Evolutionary conservation across 2,113 vertebrate genomes (phyloP).

Genomic region (Ovis aries): ARS-UI_Ramb_v3.0 NC_056068.1:58470001-58470500

Average conservation of each 20-base stretch:
- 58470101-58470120: conserved; percentile 42
- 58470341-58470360: neutral
- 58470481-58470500: neutral
- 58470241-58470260: neutral
- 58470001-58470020: conserved; percentile 58
- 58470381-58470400: neutral
- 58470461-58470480: neutral
- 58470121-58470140: conserved; percentile 2
- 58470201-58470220: neutral
- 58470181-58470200: neutral
- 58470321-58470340: neutral
- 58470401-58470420: neutral
- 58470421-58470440: neutral
- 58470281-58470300: neutral
- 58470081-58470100: conserved; percentile 33
- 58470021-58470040: conserved; percentile 53
- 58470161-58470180: neutral
- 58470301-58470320: neutral
- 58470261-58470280: neutral
- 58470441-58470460: neutral
- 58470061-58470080: conserved; percentile 57
- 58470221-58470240: neutral
- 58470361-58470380: neutral
- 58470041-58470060: conserved; percentile 57
- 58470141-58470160: neutral